Percentiles rank a stretch among this genome's conserved stretches.
These are phyloP conservation scores for Otocyon megalotis DNA, from an alignment of 2,113 vertebrate species.

Conservation along the genomic window DNA sequence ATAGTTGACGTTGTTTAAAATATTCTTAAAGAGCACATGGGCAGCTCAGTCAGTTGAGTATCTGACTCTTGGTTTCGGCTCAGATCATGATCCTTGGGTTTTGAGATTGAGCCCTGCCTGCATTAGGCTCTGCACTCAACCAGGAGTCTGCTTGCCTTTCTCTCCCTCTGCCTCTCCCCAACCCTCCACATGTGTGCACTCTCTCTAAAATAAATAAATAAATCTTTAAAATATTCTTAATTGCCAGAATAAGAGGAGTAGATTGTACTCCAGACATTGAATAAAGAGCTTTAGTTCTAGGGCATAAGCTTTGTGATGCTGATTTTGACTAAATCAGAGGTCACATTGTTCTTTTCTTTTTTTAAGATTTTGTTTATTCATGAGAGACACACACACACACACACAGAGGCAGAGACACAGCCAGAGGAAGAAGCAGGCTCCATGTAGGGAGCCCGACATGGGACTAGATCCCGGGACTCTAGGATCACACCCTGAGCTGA, in stretches of 20 bases:
- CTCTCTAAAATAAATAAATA: background rate
- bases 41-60: background rate
- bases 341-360: background rate
- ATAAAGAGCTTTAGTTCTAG: conserved; percentile 39
- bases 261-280: background rate
- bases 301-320: background rate
- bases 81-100: background rate
- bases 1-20: conserved; percentile 20
- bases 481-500: too few species aligned
- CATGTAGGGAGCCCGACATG: too few species aligned
- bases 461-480: too few species aligned
- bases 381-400: too few species aligned
- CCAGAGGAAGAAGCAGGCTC: too few species aligned
- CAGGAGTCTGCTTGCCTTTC: background rate
- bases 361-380: too few species aligned
- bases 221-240: conserved; percentile 28
- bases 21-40: background rate
- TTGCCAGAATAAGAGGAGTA: background rate
- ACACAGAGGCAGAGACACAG: too few species aligned
- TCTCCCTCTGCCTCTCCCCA: background rate
- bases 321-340: conserved; percentile 13
- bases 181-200: background rate
- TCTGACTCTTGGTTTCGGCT: background rate
- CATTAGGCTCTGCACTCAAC: background rate
- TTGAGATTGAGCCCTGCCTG: background rate